These are phyloP conservation scores for Caradrina clavipalpis DNA, from an alignment of 2,888 invertebrate species.

Conservation along the genomic window DNA sequence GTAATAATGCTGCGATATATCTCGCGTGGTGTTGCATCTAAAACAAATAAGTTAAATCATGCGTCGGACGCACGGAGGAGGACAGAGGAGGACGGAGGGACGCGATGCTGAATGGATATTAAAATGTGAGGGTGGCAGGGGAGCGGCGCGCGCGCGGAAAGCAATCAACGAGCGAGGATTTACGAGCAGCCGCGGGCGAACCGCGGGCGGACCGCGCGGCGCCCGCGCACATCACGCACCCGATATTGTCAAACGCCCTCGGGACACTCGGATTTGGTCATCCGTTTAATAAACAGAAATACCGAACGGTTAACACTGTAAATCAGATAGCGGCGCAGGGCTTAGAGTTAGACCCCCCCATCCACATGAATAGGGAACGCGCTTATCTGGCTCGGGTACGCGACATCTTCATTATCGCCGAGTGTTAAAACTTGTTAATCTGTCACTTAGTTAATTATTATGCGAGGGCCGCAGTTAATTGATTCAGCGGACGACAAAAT, in stretches of 20 bases:
- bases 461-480: conserved; percentile 86
- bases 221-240: conserved; percentile 64
- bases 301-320: conserved; percentile 57
- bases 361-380: conserved; percentile 72
- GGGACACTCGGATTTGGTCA: conserved; percentile 58
- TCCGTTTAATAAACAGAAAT: conserved; percentile 57
- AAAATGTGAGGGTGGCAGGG: conserved; percentile 72
- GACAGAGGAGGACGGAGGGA: conserved; percentile 49
- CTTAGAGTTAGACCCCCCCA: conserved; percentile 73
- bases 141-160: conserved; percentile 70
- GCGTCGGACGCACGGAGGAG: conserved; percentile 58
- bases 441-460: conserved; percentile 88
- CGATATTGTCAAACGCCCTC: conserved; percentile 67
- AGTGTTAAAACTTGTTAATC: conserved; percentile 90
- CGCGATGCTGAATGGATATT: conserved; percentile 78
- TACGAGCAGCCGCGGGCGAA: conserved; percentile 76
- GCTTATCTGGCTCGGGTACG: conserved; percentile 73
- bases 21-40: conserved; percentile 80
- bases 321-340: conserved; percentile 56
- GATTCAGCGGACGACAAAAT: conserved; percentile 88
- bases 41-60: conserved; percentile 87
- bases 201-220: conserved; percentile 55
- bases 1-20: conserved; percentile 82
- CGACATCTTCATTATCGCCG: conserved; percentile 88
- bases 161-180: conserved; percentile 85